phyloP scores from a whole-genome alignment of 2,888 invertebrate genomes.

The Dolomedes plantarius region DNA sequence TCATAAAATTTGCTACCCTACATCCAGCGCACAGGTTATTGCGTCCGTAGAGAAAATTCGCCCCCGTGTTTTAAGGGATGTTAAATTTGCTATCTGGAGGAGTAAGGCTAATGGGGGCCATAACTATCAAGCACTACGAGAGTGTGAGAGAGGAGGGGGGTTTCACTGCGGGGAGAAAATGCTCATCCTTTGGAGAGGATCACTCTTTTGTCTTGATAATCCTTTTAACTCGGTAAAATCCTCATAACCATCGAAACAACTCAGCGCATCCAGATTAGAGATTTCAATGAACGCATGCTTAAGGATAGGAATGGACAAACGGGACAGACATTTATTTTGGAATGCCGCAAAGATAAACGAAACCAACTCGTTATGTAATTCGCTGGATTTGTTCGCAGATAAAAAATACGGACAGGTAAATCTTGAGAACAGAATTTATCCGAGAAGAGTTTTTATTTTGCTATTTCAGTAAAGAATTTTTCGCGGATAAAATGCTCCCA shows the following conservation, averaged over 20 bases:
- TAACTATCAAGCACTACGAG: constrained; percentile 46
- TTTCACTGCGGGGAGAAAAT: constrained; percentile 1
- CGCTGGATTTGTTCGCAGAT: background rate
- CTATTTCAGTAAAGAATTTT: background rate
- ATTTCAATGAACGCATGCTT: constrained; percentile 9
- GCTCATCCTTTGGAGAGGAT: constrained; percentile 4
- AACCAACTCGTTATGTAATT: background rate
- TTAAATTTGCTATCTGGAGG: constrained; percentile 65
- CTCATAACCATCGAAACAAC: constrained; percentile 14
- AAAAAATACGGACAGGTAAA: background rate
- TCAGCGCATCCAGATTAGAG: constrained; percentile 14
- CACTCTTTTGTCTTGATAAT: constrained; percentile 15
- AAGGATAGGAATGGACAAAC: constrained; percentile 3
- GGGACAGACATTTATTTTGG: background rate
- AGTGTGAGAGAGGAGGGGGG: background rate
- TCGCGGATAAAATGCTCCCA: too few species aligned
- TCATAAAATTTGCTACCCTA: background rate
- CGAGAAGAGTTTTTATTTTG: background rate
- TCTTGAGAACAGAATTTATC: background rate
- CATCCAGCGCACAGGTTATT: constrained; percentile 22
- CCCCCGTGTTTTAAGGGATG: constrained; percentile 66
- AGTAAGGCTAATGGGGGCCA: constrained; percentile 66
- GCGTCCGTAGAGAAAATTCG: constrained; percentile 59
- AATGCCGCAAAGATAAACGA: background rate
- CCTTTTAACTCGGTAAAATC: constrained; percentile 18